Base-by-base conservation (phyloP, 1,140 invertebrate genomes). In the Eciton burchellii region DNA sequence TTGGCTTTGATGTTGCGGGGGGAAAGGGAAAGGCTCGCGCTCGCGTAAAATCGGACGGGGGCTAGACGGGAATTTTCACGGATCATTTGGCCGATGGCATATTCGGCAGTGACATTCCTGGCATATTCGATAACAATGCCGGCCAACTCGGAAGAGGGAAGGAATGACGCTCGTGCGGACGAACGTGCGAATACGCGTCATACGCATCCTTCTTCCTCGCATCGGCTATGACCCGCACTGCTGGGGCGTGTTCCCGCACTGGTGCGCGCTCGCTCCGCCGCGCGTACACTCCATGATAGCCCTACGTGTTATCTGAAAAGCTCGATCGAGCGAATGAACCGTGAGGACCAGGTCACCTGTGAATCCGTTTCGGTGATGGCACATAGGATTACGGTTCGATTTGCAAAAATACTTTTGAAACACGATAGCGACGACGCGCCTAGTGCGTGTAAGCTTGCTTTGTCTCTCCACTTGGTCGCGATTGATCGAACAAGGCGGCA, bases 41-140 rank as follows among this genome's bases (percentile, higher is more conserved):
- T 82, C 77, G 81, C 68, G 81, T 71, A 88, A 88, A 92, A 91
- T 90, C 82, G 83, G 52, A 81, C 82, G 68, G 84, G 73, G 84
- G 73, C 16, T 86, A 89, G 79, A 56, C 56, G 81, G n/a, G 85
- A 88, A 92, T 91, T 92, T 93, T 93, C 85, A 91, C 89, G 89
- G 90, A 88, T 92, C 92, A 91, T 92, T 93, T 92, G 81, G 70
- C 88, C 88, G 88, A 91, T 90, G 88, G 89, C 86, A 87, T 90
- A 91, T 89, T 90, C 89, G 89, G 65, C 59, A 54, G 62, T 60
- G 41, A 76, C 83, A 91, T 90, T 92, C 86, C 84, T 14, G 74
- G 85, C 76, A 88, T 91, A 91, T 92, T 90, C 87, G 86, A 91
- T 91, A 91, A 91, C 88, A 83, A 60, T 84, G 68, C 70, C 66